Evolutionary conservation across 2,797 vertebrate genomes (phyloP).

Genomic region (Phyllotis vaccarum): DNA sequence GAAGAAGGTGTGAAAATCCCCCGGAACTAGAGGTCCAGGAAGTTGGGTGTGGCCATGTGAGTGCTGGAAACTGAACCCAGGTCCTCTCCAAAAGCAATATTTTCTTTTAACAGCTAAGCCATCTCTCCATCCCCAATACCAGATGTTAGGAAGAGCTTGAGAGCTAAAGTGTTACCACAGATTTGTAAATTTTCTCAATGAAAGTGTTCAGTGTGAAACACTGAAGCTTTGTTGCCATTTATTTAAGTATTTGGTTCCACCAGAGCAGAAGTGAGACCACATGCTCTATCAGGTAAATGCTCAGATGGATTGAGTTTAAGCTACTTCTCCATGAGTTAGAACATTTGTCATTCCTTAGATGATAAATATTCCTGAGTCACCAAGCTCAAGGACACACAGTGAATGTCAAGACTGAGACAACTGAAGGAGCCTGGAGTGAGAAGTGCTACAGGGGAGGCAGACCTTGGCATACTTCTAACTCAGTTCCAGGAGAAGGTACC

Average conservation of each 20-base stretch:
- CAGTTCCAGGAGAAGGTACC: too few relatives aligned
- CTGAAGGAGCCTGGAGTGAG: fast-evolving
- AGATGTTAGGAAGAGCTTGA: background rate
- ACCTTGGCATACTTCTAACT: background rate
- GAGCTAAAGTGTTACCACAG: background rate
- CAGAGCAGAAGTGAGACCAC: background rate
- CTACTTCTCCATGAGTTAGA: background rate
- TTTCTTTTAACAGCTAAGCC: background rate
- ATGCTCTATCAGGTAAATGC: too few relatives aligned
- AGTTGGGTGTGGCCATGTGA: background rate
- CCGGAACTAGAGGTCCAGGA: background rate
- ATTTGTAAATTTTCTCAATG: background rate
- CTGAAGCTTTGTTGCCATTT: background rate
- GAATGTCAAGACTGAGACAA: background rate
- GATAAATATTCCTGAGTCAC: background rate
- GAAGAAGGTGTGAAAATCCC: background rate
- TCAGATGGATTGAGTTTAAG: background rate
- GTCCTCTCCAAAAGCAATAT: background rate
- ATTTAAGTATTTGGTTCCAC: background rate
- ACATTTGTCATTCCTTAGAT: background rate
- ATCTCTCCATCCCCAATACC: background rate
- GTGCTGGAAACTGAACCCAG: background rate
- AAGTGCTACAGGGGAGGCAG: too few relatives aligned
- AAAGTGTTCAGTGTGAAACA: too few relatives aligned
- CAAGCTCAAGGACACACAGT: too few relatives aligned